Evolutionary conservation across 2,113 vertebrate species (phyloP).

Genomic region (Nyctereutes procyonoides): DNA sequence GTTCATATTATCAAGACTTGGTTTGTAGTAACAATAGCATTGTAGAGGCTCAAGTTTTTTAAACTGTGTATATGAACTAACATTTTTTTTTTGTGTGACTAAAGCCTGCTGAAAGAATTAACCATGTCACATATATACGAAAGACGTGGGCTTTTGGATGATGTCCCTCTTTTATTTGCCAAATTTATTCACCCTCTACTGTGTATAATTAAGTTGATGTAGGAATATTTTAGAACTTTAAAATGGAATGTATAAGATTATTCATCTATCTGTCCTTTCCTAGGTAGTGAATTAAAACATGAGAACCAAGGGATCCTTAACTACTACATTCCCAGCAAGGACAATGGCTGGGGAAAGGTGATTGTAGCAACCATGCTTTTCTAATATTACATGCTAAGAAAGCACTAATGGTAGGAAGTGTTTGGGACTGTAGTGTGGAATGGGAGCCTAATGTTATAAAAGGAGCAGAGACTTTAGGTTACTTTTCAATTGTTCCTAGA

Average conservation of each 20-base stretch:
- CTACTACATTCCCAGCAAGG: conserved; percentile 95
- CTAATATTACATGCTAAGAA: background rate
- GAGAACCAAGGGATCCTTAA: conserved; percentile 95
- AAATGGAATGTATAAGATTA: conserved; percentile 5
- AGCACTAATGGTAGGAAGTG: background rate
- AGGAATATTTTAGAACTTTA: conserved; percentile 25
- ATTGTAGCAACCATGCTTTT: background rate
- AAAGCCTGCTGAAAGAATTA: background rate
- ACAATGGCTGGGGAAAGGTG: conserved; percentile 97
- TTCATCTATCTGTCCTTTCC: conserved; percentile 33
- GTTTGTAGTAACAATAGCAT: background rate
- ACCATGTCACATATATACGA: background rate
- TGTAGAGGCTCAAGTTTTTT: background rate
- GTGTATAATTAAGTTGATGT: background rate
- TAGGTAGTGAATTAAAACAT: conserved; percentile 95
- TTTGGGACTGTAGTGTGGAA: background rate
- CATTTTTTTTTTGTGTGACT: background rate
- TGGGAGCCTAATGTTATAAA: background rate
- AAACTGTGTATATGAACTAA: background rate
- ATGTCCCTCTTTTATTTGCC: background rate
- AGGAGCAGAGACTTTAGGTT: background rate
- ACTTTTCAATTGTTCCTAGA: background rate
- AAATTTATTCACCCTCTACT: background rate
- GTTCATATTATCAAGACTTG: background rate
- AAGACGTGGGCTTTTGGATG: background rate